Conservation (phyloP, 2,797 vertebrate species). For the Dallia pectoralis region DNA sequence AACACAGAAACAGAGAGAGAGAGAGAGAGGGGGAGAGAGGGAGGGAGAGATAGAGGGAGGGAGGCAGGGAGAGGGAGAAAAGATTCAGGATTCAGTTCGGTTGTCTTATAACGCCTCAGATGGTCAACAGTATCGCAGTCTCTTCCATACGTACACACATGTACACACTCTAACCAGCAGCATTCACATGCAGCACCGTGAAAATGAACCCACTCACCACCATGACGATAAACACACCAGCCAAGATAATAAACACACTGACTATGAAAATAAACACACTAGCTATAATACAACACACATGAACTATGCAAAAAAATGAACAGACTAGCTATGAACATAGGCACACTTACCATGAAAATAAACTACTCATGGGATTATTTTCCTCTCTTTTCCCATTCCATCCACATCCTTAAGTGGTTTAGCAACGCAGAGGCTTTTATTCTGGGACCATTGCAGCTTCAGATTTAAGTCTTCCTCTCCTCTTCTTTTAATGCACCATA, state of each 20-base stretch:
- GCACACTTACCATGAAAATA: conserved; percentile 55
- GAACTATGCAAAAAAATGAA: too few species aligned
- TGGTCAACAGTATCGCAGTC: conserved; percentile 78
- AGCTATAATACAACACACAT: too few species aligned
- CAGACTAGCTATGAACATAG: too few species aligned
- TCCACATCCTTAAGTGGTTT: conserved; percentile 76
- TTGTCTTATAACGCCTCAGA: conserved; percentile 34
- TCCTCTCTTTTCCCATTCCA: conserved; percentile 47
- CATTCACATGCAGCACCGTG: conserved; percentile 57
- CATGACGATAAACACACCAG: too few species aligned
- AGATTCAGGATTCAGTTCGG: conserved; percentile 41
- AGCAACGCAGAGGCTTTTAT: conserved; percentile 59
- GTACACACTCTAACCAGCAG: conserved; percentile 48
- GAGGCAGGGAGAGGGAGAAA: too few species aligned
- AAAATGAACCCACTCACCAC: too few species aligned
- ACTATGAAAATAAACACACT: too few species aligned
- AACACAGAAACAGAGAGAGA: conserved; percentile 9
- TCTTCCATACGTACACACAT: conserved; percentile 45
- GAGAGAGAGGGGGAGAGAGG: too few species aligned
- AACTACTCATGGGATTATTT: conserved; percentile 69
- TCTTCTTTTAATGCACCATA: conserved; percentile 58
- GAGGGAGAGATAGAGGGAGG: conserved; percentile 3
- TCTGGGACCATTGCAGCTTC: conserved; percentile 63
- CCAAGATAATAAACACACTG: too few species aligned
- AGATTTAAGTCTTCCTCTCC: conserved; percentile 58